Base-by-base conservation (phyloP, 2,888 invertebrate species). In the Drosophila pegasa region DNA sequence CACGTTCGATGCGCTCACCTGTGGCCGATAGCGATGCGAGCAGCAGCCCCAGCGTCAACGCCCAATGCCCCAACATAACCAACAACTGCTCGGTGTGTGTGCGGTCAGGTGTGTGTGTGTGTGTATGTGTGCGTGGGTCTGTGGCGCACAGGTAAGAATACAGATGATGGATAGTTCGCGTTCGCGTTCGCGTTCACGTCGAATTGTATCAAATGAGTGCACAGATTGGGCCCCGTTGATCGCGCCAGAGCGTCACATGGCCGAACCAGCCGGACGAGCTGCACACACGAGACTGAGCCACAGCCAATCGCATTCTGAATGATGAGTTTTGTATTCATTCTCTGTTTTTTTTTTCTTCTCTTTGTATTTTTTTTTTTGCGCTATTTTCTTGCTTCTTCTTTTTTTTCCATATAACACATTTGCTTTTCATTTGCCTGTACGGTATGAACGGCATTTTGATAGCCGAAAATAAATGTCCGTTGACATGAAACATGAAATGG, bases 221-320 rank as follows among this genome's bases (percentile, higher is more conserved):
- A 50, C 57, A 54, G 66, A 60, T 59, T 52, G 51, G 66, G 43
- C 43, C 50, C 54, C 35, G 60, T 50, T 60, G 70, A 57, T 70
- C 70, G 62, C 38, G 45, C 68, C 41, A 29, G 62, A 62, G 62
- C 62, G 72, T 73, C 74, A 73, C 60, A 70, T 73, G 74, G 58
- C 48, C 67, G 63, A 56, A 65, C 82, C 79, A 70, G 67, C 74
- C 70, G 77, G 62, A 69, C 71, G 87, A 76, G 81, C 69, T 84
- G 81, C 81, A 71, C 81, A 87, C 66, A 54, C 78, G 83, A 82
- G 76, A 82, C 82, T 86, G 80, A 85, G 65, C 61, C 55, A 67
- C 62, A 37, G 35, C 45, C 56, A 55, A 78, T 78, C 84, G 71
- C 79, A 84, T 74, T 74, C 62, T 68, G 62, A 74, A 70, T 79